Evolutionary conservation across 2,888 invertebrate genomes (phyloP).

Genomic region (Cabera pusaria): DNA sequence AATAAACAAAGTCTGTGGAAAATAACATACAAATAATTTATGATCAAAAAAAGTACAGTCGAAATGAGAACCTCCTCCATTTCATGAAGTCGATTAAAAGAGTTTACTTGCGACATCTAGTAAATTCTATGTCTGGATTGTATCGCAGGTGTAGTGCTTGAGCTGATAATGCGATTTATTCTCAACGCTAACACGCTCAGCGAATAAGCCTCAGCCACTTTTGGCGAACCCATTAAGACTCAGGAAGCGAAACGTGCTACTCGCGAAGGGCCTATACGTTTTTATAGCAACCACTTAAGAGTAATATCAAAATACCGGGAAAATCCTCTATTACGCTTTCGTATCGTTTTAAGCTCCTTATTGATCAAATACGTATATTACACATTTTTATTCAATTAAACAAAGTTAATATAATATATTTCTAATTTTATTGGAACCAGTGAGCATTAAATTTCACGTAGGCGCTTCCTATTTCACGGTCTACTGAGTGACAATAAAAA

Average conservation of each 20-base stretch:
- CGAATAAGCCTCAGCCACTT: slow-evolving; percentile 5
- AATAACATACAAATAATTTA: no score
- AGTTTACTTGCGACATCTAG: no score
- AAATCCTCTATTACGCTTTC: slow-evolving; percentile 15
- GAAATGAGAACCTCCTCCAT: no score
- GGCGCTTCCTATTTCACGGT: background rate
- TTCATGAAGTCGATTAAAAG: no score
- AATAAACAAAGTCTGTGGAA: no score
- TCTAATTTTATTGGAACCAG: no score
- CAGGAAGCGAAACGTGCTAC: slow-evolving; percentile 5
- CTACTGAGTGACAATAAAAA: slow-evolving; percentile 2
- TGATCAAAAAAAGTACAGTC: no score
- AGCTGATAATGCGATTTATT: slow-evolving; percentile 16
- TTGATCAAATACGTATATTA: no score
- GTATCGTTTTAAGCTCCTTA: no score
- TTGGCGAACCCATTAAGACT: slow-evolving; percentile 4
- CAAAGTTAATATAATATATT: no score
- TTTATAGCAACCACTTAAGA: slow-evolving; percentile 26
- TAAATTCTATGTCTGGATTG: slow-evolving; percentile 7
- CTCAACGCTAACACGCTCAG: slow-evolving; percentile 9
- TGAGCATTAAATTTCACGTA: background rate
- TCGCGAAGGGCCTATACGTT: slow-evolving; percentile 4
- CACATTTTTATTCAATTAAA: slow-evolving; percentile 13
- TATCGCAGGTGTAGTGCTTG: slow-evolving; percentile 7
- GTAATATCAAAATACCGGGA: slow-evolving; percentile 25